Conservation (phyloP, 2,888 invertebrate species). For the Ommatoiulus sabulosus region DNA sequence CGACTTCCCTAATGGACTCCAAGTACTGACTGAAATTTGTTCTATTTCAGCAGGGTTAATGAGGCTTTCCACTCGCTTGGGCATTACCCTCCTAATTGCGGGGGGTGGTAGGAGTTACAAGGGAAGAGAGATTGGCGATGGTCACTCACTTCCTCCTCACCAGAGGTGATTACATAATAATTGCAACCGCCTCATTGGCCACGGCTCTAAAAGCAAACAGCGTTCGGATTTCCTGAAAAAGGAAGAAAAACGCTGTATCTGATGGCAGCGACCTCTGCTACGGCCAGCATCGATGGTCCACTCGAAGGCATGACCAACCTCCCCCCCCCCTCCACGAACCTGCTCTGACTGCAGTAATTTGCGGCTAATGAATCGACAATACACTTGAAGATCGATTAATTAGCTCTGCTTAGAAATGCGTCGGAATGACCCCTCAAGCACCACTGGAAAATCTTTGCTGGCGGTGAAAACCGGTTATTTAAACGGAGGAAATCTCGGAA, state of each 20-base stretch:
- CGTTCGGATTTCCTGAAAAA: slow-evolving; percentile 12
- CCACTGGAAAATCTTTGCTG: too few species aligned
- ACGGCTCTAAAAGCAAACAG: not conserved
- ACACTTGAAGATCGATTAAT: not conserved
- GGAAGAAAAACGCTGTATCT: not conserved
- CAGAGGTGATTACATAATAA: not conserved
- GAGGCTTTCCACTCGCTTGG: not conserved
- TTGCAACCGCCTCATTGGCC: not conserved
- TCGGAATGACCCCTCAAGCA: not conserved
- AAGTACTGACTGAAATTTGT: too few species aligned
- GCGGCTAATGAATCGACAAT: not conserved
- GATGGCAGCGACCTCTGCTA: not conserved
- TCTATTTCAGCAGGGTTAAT: not conserved
- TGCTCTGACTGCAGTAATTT: not conserved
- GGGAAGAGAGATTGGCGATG: not conserved
- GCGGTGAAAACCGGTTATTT: too few species aligned
- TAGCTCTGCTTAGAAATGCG: not conserved
- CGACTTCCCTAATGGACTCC: not conserved
- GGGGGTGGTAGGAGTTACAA: not conserved
- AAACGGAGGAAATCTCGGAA: too few species aligned
- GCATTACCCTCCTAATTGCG: not conserved
- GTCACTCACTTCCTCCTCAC: not conserved
- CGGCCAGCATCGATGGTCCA: not conserved
- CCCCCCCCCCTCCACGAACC: not conserved
- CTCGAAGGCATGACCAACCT: not conserved